Percentiles rank a stretch among this genome's conserved stretches.
Conservation (phyloP, 2,113 vertebrate genomes). For the Penelope pileata region DNA sequence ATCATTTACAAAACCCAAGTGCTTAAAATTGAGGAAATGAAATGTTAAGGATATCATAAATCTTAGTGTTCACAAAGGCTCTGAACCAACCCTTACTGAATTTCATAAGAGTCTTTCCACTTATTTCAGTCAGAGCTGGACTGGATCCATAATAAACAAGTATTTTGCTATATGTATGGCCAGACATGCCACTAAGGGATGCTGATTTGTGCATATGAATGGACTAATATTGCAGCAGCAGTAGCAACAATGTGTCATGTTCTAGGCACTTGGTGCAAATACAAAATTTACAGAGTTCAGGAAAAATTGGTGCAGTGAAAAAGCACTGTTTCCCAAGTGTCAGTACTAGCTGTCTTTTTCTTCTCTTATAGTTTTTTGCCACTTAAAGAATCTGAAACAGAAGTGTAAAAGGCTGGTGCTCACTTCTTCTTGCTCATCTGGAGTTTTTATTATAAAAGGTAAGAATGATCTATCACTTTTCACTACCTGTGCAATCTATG, state of each 20-base stretch:
- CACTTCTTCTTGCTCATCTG: not conserved
- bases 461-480: not conserved
- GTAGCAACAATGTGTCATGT: not conserved
- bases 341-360: not conserved
- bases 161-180: not conserved
- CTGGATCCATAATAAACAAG: conserved; percentile 29
- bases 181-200: not conserved
- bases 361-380: not conserved
- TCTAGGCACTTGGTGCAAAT: not conserved
- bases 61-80: not conserved
- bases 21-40: conserved; percentile 60
- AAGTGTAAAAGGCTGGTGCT: not conserved
- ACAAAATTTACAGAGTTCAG: not conserved
- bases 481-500: not conserved
- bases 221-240: not conserved
- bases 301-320: not conserved
- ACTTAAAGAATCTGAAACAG: not conserved
- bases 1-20: conserved; percentile 34
- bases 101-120: not conserved
- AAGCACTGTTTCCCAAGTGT: not conserved
- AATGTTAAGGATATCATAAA: conserved; percentile 61
- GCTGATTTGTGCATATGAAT: not conserved
- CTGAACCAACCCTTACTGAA: conserved; percentile 21
- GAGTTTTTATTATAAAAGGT: not conserved
- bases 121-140: conserved; percentile 31